Percentiles rank a stretch among this genome's conserved stretches.
phyloP scores from a whole-genome alignment of 2,888 invertebrate genomes.

The Noctua comes region DNA sequence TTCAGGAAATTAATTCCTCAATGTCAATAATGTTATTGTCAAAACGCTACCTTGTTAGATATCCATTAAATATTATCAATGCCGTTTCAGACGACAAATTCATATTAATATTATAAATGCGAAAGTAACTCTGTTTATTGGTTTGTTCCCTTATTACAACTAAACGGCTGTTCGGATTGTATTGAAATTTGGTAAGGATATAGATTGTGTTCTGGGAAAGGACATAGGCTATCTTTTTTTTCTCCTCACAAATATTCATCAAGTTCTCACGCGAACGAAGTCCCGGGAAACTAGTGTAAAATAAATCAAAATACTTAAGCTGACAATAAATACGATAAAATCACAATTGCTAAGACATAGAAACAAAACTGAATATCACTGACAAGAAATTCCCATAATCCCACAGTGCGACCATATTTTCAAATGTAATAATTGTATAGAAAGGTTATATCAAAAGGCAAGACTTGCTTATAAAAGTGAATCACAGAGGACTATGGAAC shows the following conservation, averaged over 20 bases:
- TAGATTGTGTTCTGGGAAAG: background rate
- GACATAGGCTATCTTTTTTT: background rate
- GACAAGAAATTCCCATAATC: no score
- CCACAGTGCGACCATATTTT: background rate
- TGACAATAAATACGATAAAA: background rate
- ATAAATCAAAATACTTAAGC: slow-evolving; percentile 9
- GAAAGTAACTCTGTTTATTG: background rate
- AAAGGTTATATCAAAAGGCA: background rate
- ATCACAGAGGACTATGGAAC: background rate
- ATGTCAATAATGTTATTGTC: slow-evolving; percentile 29
- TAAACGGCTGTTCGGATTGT: background rate
- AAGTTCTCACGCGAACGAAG: no score
- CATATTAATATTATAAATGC: background rate
- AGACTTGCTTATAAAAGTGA: background rate
- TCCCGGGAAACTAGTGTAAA: no score
- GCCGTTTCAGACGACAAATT: no score
- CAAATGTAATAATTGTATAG: background rate
- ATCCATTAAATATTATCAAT: slow-evolving; percentile 4
- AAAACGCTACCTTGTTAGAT: background rate
- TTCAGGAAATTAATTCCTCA: slow-evolving; percentile 17
- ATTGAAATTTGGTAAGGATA: background rate
- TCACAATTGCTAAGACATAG: slow-evolving; percentile 9
- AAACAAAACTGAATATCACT: background rate
- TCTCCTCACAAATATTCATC: background rate
- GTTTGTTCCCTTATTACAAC: background rate